Evolutionary conservation across 2,888 invertebrate genomes (phyloP), one percentile per base, ranked within the genome.

Genomic region (Leucophenga montana): DNA sequence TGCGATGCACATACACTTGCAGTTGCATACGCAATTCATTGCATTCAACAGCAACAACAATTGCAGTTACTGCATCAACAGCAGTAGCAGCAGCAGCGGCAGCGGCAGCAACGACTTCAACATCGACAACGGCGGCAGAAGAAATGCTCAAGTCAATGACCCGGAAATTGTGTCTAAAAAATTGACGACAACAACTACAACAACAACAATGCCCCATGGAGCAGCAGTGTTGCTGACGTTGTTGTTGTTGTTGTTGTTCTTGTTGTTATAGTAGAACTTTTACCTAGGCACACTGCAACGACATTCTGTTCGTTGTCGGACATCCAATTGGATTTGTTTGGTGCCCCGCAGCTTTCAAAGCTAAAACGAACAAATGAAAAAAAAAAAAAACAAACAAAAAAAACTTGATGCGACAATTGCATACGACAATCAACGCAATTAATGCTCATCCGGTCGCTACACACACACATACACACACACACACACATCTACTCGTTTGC

Each of bases 121-220:
- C 39, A 39, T 8, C 39, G 11, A 39, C 39, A 11, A 11, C 39
- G 11, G 39, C 39, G 8, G n/a, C 54, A 57, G 31, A 81, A 81
- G 82, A 85, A 81, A 85, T 85, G 82, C 85, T 78, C 80, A 85
- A 84, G 88, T 88, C 88, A 88, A 86, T 88, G 88, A 88, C 88
- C 88, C 88, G 88, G 88, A 88, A 88, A 88, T 86, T 87, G 87
- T 87, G 86, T 87, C 86, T 85, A 84, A 82, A 82, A 79, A 78
- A 82, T 76, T 82, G 84, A 78, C 82, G 85, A 77, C 78, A 77
- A 76, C 76, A 78, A 74, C 79, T 77, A 71, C 74, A 71, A 68
- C 72, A 75, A 53, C 72, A 73, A 20, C 71, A 69, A 22, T 68
- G 68, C 75, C 65, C 14, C 68, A 67, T 27, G 27, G 73, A 72